phyloP scores from a whole-genome alignment of 2,797 vertebrate genomes.

The Gadopsis marmoratus region DNA sequence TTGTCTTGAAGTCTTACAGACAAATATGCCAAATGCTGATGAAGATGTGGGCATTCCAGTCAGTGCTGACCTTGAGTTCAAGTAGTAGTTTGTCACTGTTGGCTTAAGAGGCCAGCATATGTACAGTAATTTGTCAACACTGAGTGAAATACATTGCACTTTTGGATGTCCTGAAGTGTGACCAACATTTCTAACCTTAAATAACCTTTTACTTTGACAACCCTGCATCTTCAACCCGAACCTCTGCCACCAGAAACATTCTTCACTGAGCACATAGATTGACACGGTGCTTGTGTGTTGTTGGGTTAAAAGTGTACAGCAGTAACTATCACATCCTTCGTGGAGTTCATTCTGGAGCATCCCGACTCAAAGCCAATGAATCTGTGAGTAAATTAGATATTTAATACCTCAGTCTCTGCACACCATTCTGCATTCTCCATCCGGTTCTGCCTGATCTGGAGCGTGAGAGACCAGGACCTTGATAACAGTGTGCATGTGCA shows the following conservation, averaged over 20 bases:
- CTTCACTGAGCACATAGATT: neutral
- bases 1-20: neutral
- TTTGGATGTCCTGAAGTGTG: too few species aligned
- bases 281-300: neutral
- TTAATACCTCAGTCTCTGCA: conserved; percentile 13
- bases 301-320: neutral
- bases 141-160: neutral
- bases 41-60: conserved; percentile 15
- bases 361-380: conserved; percentile 10
- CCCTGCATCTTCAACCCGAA: neutral
- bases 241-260: conserved; percentile 1
- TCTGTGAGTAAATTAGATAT: conserved; percentile 30
- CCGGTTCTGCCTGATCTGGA: conserved; percentile 44
- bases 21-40: conserved; percentile 1
- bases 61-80: neutral
- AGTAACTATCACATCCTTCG: conserved; percentile 1
- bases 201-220: neutral
- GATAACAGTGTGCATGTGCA: conserved; percentile 25
- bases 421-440: conserved; percentile 38
- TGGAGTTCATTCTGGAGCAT: neutral
- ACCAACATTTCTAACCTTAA: neutral
- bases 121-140: neutral
- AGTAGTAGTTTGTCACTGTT: neutral
- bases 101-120: neutral
- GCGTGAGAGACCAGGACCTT: conserved; percentile 45